Conservation (phyloP, 2,113 vertebrate species). For the Merops nubicus region DNA sequence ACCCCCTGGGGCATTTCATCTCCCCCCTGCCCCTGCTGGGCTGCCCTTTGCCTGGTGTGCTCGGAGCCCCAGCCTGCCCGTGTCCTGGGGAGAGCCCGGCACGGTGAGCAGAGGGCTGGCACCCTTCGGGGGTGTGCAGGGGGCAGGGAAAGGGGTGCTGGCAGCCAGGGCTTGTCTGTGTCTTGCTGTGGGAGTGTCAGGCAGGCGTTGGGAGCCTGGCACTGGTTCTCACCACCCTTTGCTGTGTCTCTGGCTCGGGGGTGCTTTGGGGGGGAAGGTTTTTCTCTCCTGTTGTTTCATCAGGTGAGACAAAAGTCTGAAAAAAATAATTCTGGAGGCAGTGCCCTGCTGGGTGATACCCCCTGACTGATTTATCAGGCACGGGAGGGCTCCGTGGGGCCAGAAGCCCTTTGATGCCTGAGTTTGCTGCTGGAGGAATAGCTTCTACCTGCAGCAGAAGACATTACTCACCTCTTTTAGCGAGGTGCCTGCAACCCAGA, state of each 20-base stretch:
- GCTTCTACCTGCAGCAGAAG: background rate
- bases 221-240: background rate
- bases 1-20: background rate
- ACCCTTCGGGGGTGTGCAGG: background rate
- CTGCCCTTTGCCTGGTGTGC: background rate
- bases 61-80: background rate
- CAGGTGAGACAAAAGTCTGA: background rate
- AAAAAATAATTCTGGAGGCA: background rate
- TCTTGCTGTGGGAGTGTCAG: background rate
- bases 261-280: background rate
- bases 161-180: background rate
- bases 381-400: background rate
- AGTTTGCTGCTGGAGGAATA: background rate
- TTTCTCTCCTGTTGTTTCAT: background rate
- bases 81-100: background rate
- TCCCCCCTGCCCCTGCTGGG: background rate
- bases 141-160: background rate
- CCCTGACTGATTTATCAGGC: background rate
- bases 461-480: background rate
- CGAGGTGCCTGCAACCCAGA: background rate
- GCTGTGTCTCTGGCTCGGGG: background rate
- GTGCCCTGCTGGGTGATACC: background rate
- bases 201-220: background rate
- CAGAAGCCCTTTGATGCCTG: background rate
- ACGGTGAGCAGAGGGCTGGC: background rate